Evolutionary conservation across 2,888 invertebrate species (phyloP).

Genomic region (Heliconius hortense): DNA sequence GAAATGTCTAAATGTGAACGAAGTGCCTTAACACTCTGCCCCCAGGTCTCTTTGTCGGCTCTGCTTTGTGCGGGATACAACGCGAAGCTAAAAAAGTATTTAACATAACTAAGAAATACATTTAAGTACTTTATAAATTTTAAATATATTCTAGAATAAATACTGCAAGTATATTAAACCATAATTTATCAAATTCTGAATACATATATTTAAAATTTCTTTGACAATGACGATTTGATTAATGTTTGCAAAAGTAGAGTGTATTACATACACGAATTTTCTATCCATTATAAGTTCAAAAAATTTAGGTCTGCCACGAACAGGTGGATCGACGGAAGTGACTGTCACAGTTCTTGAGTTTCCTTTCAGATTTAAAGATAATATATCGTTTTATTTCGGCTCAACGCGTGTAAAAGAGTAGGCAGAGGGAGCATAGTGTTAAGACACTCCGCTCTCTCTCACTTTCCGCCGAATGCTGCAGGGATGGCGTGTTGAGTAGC

Average conservation of each 20-base stretch:
- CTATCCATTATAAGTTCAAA: not conserved
- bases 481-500: too few relatives aligned
- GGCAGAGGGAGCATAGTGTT: too few relatives aligned
- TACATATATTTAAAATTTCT: not conserved
- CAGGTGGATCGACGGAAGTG: conserved; percentile 3
- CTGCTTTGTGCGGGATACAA: not conserved
- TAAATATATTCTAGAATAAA: not conserved
- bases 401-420: too few relatives aligned
- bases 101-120: too few relatives aligned
- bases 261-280: not conserved
- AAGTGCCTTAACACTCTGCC: not conserved
- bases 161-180: not conserved
- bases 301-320: not conserved
- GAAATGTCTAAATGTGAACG: not conserved
- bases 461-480: too few relatives aligned
- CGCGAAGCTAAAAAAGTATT: not conserved
- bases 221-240: not conserved
- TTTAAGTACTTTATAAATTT: too few relatives aligned
- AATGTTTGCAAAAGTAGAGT: not conserved
- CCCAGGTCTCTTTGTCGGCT: not conserved
- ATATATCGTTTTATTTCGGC: not conserved
- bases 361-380: conserved; percentile 1
- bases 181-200: not conserved
- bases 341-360: not conserved
- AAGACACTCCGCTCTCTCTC: too few relatives aligned